Evolutionary conservation across 2,797 vertebrate genomes (phyloP), one percentile per base, ranked within the genome.

Genomic region (Eidolon dupreanum): DNA sequence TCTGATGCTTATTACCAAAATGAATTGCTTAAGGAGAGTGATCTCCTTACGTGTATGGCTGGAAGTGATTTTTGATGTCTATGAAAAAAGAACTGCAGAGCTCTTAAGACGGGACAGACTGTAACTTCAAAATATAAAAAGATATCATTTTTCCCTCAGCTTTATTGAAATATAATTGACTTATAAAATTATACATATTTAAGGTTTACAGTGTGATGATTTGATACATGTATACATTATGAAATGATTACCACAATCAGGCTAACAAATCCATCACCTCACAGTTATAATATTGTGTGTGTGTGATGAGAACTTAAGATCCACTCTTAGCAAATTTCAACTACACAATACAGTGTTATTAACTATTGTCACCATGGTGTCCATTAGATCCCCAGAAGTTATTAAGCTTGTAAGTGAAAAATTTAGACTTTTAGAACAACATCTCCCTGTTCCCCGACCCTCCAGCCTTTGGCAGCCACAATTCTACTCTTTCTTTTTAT

Each of bases 1-100:
- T 38, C 84, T 82, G 78, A 66, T 78, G 74, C 51, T 91, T 84
- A 43, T 88, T 90, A 83, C 70, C 89, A 79, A 71, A 68, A 83
- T 77, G 46, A 93, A 68, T 94, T 74, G 85, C 53, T 93, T 92
- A 63, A 38, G 36, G 65, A 49, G 15, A 8, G 16, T 73, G 70
- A 36, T 63, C 53, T 59, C 16, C 92, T 10, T 74, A 81, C 1
- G 0, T 31, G 19, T 33, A 19, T 46, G 49, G 38, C 73, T 87
- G 46, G 38, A 81, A 38, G 41, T 65, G 85, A 88, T 82, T 81
- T 89, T 70, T 5, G 1, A 4, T 89, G 81, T n/a, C 78, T 5
- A 0, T 41, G 11, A n/a, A 86, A 65, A 89, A 75, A 84, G 57
- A 83, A 71, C 41, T 66, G 16, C 38, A 59, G 53, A 73, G 41